These are phyloP conservation scores for Acomys russatus DNA, from an alignment of 2,797 vertebrate species.

Conservation along the genomic window DNA sequence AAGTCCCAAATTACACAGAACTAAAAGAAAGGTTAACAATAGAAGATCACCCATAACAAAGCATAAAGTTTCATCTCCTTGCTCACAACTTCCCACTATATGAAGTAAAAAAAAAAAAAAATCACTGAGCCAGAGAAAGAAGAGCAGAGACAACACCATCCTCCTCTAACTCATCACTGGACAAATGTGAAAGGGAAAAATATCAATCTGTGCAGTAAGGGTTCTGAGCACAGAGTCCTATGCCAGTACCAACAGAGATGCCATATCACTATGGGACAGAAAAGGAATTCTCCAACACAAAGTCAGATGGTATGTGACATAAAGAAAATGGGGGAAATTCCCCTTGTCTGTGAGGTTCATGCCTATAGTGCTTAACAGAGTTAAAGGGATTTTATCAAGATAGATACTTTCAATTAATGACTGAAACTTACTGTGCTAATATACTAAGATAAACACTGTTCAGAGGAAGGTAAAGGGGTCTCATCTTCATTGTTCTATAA, in stretches of 20 bases:
- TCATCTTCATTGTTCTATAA: background rate
- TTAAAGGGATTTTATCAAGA: background rate
- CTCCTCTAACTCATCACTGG: too few relatives aligned
- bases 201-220: background rate
- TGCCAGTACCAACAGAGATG: background rate
- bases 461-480: background rate
- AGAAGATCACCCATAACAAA: background rate
- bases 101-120: background rate
- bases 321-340: background rate
- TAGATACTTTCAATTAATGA: fast-evolving
- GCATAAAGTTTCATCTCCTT: background rate
- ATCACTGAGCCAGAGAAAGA: background rate
- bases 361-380: background rate
- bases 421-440: background rate
- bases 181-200: background rate
- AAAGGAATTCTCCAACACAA: background rate
- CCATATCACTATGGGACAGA: too few relatives aligned
- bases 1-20: background rate
- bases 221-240: background rate
- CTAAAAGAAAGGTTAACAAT: background rate
- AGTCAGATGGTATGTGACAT: background rate
- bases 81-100: background rate
- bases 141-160: background rate
- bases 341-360: background rate
- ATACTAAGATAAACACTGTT: background rate